Conservation (phyloP, 2,113 vertebrate genomes). For the Sinocyclocheilus anshuiensis region DNA sequence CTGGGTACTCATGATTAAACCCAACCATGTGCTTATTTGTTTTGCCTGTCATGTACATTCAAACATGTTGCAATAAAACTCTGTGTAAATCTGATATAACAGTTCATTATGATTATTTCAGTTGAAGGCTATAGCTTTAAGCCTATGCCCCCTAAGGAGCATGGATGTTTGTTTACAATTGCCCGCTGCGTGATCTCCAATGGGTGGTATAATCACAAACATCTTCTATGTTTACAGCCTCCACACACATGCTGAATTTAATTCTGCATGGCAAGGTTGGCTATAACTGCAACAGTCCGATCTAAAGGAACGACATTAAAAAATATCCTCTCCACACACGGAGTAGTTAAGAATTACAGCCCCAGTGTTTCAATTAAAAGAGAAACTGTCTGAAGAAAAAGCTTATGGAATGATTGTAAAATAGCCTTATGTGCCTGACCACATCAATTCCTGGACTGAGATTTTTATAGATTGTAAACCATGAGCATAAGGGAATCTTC, state of each 20-base stretch:
- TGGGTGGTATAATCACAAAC: constrained; percentile 65
- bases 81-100: not conserved
- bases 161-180: constrained; percentile 51
- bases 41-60: not conserved
- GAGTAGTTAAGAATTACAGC: constrained; percentile 49
- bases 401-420: constrained; percentile 42
- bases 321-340: constrained; percentile 37
- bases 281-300: constrained; percentile 40
- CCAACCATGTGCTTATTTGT: not conserved
- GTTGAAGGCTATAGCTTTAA: not conserved
- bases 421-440: constrained; percentile 60
- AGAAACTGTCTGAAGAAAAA: constrained; percentile 47
- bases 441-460: constrained; percentile 52
- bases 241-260: constrained; percentile 51
- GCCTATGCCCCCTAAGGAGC: constrained; percentile 38
- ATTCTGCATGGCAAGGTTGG: constrained; percentile 56
- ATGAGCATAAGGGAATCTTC: constrained; percentile 54
- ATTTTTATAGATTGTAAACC: constrained; percentile 59
- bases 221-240: constrained; percentile 53
- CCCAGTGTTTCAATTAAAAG: constrained; percentile 53
- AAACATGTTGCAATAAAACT: not conserved
- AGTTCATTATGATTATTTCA: not conserved
- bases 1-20: not conserved
- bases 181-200: constrained; percentile 49
- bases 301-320: constrained; percentile 31